A percentile compares a stretch with the other conserved stretches of the same genome.
Evolutionary conservation across 2,113 vertebrate species (phyloP).

Genomic region (Corythornis cristatus): DNA sequence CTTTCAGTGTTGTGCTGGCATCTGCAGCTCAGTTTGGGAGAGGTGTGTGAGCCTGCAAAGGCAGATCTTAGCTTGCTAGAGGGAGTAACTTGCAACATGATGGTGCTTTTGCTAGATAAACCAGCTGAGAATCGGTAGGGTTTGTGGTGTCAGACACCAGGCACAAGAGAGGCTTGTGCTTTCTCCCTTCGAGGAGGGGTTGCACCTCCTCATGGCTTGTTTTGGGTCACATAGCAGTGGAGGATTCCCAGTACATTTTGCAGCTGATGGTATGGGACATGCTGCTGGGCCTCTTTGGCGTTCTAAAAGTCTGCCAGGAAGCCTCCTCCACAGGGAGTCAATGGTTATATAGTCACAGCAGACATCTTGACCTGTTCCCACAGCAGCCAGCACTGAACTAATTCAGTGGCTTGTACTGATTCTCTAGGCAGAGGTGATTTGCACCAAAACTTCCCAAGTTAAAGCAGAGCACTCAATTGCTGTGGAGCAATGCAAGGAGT

Average conservation of each 20-base stretch:
- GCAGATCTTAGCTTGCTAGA: background rate
- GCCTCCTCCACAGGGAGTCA: accelerated
- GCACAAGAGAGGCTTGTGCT: background rate
- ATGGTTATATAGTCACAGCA: background rate
- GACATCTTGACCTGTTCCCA: background rate
- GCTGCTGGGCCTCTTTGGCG: background rate
- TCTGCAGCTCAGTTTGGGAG: background rate
- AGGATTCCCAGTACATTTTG: background rate
- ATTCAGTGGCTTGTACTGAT: background rate
- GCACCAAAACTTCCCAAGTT: background rate
- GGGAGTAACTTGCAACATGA: too few species aligned
- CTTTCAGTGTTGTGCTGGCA: background rate
- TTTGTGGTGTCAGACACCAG: too few species aligned
- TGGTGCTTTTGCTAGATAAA: accelerated
- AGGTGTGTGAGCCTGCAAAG: background rate
- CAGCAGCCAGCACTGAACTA: background rate
- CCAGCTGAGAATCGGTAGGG: background rate
- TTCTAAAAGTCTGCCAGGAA: background rate
- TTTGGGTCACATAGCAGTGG: background rate
- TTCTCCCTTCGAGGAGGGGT: background rate
- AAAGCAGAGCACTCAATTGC: background rate
- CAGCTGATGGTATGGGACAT: accelerated
- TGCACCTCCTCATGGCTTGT: background rate
- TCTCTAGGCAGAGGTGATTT: background rate
- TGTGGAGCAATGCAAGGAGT: background rate